Evolutionary conservation across 2,113 vertebrate species (phyloP).

Genomic region (Lepisosteus oculatus): DNA sequence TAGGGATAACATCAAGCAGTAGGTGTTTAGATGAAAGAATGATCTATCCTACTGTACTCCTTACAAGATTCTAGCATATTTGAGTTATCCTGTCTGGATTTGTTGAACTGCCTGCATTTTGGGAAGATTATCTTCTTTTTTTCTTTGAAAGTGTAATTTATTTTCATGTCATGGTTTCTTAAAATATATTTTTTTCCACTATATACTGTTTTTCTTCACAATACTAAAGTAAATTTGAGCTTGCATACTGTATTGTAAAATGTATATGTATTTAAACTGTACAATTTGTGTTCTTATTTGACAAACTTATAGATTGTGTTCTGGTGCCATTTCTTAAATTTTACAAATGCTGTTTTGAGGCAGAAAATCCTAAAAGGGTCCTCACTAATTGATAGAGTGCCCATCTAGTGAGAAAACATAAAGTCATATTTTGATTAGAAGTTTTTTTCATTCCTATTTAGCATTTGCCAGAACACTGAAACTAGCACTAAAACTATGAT

Average conservation of each 20-base stretch:
- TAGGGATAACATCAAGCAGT: background rate
- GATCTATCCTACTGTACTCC: background rate
- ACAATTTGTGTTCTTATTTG: no score
- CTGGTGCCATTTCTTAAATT: no score
- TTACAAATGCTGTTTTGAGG: no score
- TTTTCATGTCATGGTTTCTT: background rate
- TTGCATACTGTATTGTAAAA: no score
- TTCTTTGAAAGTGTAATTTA: background rate
- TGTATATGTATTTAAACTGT: no score
- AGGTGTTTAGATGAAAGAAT: constrained; percentile 3
- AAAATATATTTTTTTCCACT: background rate
- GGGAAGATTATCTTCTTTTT: background rate
- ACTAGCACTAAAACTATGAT: background rate
- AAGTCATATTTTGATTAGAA: no score
- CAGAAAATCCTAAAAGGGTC: no score
- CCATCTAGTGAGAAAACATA: no score
- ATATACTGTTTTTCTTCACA: no score
- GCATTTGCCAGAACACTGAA: background rate
- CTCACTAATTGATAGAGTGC: no score
- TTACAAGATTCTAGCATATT: background rate
- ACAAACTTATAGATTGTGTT: no score
- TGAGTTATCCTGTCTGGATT: background rate
- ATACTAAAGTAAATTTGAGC: no score
- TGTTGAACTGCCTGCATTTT: background rate
- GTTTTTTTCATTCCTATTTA: background rate